Evolutionary conservation across 2,888 invertebrate genomes (phyloP).

Genomic region (Nematopogon swammerdamellus): DNA sequence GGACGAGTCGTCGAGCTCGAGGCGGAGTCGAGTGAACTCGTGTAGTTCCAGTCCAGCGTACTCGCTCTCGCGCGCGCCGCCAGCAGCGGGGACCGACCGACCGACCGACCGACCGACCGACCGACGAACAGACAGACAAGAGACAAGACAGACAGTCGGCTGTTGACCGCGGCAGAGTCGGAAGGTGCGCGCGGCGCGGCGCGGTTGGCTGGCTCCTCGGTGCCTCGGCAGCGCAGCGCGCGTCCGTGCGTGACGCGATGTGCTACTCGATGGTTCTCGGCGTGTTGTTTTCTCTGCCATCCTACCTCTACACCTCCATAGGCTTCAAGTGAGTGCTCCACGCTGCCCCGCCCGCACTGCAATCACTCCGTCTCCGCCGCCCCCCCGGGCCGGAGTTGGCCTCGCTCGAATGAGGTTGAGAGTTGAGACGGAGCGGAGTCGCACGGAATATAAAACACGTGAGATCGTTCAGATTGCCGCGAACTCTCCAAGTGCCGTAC

Average conservation of each 20-base stretch:
- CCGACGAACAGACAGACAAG: slow-evolving; percentile 5
- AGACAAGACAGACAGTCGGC: slow-evolving; percentile 2
- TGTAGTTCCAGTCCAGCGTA: no score
- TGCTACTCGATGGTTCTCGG: slow-evolving; percentile 47
- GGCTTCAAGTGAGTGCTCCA: slow-evolving; percentile 42
- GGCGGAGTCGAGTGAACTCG: no score
- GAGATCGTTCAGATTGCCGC: background rate
- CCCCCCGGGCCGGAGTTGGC: no score
- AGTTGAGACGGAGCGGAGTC: background rate
- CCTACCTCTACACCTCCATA: slow-evolving; percentile 41
- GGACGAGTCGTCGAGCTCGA: no score
- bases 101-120: background rate
- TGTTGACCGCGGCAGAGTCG: slow-evolving; percentile 6
- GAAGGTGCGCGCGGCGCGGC: slow-evolving; percentile 1
- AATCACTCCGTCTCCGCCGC: no score
- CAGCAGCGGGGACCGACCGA: no score
- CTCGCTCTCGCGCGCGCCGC: no score
- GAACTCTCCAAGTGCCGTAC: background rate
- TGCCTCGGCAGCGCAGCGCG: background rate
- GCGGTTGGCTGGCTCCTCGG: slow-evolving; percentile 6
- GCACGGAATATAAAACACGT: background rate
- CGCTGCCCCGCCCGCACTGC: background rate
- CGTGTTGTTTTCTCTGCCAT: slow-evolving; percentile 42
- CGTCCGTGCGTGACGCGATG: slow-evolving; percentile 26
- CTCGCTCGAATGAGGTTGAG: background rate